phyloP scores from a whole-genome alignment of 1,140 invertebrate species.

The Camponotus floridanus region DNA sequence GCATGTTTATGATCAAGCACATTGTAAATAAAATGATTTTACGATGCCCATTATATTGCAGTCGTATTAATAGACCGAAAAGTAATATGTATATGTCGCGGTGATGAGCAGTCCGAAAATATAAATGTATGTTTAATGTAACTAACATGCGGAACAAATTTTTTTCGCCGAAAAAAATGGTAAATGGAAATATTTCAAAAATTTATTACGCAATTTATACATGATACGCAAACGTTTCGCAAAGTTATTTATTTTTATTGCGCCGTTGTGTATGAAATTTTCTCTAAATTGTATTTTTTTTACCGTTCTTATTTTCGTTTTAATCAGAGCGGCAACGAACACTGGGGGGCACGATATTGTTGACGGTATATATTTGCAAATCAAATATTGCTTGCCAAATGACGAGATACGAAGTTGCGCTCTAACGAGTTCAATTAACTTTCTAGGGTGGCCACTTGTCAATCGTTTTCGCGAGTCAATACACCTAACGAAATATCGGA shows the following conservation, averaged over 20 bases:
- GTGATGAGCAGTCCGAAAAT: not conserved
- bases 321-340: not conserved
- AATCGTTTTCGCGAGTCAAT: slow-evolving; percentile 35
- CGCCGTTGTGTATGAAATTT: not conserved
- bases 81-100: not conserved
- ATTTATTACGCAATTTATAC: slow-evolving; percentile 9
- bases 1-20: slow-evolving; percentile 14
- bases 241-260: not conserved
- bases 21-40: slow-evolving; percentile 16
- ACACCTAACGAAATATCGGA: slow-evolving; percentile 48
- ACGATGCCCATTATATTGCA: not conserved
- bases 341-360: not conserved
- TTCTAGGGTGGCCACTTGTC: slow-evolving; percentile 22
- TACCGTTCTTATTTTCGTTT: not conserved
- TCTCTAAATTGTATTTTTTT: not conserved
- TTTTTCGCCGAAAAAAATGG: not conserved
- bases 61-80: not conserved
- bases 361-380: not conserved
- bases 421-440: slow-evolving; percentile 56
- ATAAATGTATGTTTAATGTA: slow-evolving; percentile 28
- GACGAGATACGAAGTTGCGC: slow-evolving; percentile 5
- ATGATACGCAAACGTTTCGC: not conserved
- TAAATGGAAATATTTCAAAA: slow-evolving; percentile 1
- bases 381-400: slow-evolving; percentile 30
- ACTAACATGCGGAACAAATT: not conserved